Percentiles rank a stretch among this genome's conserved stretches.
Evolutionary conservation across 1,140 invertebrate genomes (phyloP).

Genomic region (Papilio helenus): DNA sequence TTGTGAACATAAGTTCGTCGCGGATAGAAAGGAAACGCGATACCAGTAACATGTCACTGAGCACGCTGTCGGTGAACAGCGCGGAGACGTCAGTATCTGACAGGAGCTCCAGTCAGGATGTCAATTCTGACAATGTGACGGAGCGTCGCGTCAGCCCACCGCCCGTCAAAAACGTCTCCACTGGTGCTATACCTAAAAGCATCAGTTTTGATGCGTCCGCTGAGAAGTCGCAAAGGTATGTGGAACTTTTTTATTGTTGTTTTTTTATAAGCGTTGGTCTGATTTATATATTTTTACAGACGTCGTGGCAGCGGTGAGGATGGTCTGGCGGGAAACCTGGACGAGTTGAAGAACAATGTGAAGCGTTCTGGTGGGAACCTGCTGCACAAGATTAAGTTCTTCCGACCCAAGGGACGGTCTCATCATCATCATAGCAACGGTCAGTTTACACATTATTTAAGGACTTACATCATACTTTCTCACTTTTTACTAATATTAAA

Average conservation of each 20-base stretch:
- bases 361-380: conserved; percentile 79
- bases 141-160: conserved; percentile 77
- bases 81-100: conserved; percentile 76
- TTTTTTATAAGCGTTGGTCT: too few relatives aligned
- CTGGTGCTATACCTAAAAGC: conserved; percentile 94
- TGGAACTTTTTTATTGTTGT: conserved; percentile 5
- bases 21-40: conserved; percentile 70
- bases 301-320: conserved; percentile 66
- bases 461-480: too few relatives aligned
- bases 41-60: conserved; percentile 73
- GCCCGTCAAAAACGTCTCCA: conserved; percentile 85
- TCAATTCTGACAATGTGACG: conserved; percentile 79
- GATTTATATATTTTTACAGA: conserved; percentile 44
- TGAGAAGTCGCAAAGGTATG: conserved; percentile 88
- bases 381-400: conserved; percentile 81
- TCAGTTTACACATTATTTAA: conserved; percentile 33
- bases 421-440: conserved; percentile 62
- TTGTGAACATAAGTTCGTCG: conserved; percentile 76
- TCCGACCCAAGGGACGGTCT: conserved; percentile 74
- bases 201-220: conserved; percentile 96
- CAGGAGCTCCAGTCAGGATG: conserved; percentile 78
- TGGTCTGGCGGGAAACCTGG: conserved; percentile 71
- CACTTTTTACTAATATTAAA: too few relatives aligned
- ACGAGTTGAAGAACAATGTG: conserved; percentile 81
- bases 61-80: conserved; percentile 78